These are phyloP conservation scores for Doryteuthis pealeii DNA, from an alignment of 1,140 invertebrate species.

Conservation along the genomic window DNA sequence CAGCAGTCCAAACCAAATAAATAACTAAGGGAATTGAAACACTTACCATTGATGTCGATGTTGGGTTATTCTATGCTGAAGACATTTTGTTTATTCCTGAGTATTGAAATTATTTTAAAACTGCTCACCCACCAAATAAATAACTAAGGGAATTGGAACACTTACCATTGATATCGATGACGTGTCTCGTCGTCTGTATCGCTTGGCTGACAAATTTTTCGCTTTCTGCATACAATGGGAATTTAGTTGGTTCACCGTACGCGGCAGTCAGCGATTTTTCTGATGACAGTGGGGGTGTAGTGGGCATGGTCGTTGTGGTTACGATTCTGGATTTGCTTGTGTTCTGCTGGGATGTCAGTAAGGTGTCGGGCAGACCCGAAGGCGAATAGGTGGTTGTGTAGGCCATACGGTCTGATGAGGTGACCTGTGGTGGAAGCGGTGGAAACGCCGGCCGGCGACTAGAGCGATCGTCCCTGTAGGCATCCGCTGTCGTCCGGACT, in stretches of 20 bases:
- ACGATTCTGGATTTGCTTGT: neutral
- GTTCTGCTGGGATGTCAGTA: conserved; percentile 13
- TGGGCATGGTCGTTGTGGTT: neutral
- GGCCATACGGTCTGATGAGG: neutral
- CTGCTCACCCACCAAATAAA: too few species aligned
- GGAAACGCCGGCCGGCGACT: neutral
- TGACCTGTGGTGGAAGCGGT: neutral
- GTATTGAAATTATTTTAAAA: too few species aligned
- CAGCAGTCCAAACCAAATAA: too few species aligned
- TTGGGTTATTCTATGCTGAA: too few species aligned
- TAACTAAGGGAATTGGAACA: too few species aligned
- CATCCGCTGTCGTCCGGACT: conserved; percentile 23
- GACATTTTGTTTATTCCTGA: too few species aligned
- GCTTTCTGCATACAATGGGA: neutral
- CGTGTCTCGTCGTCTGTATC: conserved; percentile 4
- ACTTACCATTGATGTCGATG: neutral
- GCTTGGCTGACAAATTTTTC: conserved; percentile 4
- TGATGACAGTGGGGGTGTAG: neutral
- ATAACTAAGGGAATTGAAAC: too few species aligned
- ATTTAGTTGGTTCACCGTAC: conserved; percentile 6
- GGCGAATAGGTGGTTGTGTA: neutral
- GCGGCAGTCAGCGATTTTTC: conserved; percentile 6
- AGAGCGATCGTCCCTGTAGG: conserved; percentile 10
- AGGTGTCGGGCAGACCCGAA: neutral
- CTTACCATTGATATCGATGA: conserved; percentile 3